These are phyloP conservation scores for Burhinus oedicnemus DNA, from an alignment of 2,113 vertebrate species.

Conservation along the genomic window DNA sequence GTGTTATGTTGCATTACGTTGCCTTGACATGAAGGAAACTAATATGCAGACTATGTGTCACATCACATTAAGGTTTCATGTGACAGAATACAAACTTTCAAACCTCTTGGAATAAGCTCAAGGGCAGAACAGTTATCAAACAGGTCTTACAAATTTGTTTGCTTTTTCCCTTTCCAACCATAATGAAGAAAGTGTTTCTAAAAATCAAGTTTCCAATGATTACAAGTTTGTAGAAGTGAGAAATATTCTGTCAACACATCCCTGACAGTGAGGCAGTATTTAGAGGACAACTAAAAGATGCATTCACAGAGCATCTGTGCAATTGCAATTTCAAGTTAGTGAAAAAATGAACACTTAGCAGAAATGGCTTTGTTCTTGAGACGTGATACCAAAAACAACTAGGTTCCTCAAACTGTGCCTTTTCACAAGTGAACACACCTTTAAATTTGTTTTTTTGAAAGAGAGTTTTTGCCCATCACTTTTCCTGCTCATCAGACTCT, in stretches of 20 bases:
- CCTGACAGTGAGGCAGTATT: neutral
- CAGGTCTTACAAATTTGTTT: neutral
- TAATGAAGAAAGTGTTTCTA: neutral
- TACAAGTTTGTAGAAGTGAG: neutral
- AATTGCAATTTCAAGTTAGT: neutral
- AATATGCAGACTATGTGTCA: neutral
- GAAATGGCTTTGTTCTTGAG: neutral
- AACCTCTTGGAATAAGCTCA: neutral
- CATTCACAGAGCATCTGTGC: neutral
- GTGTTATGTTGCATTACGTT: neutral
- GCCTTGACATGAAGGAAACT: slow-evolving; percentile 4
- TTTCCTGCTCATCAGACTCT: neutral
- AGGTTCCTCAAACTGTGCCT: neutral
- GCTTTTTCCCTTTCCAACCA: neutral
- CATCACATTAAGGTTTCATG: neutral
- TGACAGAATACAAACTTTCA: neutral
- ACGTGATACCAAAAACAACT: neutral
- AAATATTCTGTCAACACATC: neutral
- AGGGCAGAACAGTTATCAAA: neutral
- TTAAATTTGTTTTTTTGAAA: neutral
- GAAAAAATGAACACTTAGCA: neutral
- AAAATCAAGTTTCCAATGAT: neutral
- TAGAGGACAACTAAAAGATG: neutral
- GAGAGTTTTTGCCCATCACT: neutral
- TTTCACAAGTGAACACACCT: neutral